A percentile compares a stretch with the other conserved stretches of the same genome.
Conservation (phyloP, 2,888 invertebrate genomes). For the Uloborus plumipes region DNA sequence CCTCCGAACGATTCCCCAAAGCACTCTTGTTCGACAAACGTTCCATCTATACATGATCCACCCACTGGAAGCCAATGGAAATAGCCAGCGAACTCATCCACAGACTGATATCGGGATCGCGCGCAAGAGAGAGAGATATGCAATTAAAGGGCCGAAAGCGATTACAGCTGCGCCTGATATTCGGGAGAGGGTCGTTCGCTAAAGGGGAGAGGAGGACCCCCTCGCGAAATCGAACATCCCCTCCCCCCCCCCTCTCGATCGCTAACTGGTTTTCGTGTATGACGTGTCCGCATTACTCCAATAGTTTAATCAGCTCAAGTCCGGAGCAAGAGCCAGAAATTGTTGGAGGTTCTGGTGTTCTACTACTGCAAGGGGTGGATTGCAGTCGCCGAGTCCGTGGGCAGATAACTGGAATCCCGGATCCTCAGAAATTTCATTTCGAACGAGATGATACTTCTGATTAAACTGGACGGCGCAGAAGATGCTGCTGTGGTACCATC, state of each 20-base stretch:
- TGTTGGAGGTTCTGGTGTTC: constrained; percentile 11
- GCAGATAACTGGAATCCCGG: constrained; percentile 47
- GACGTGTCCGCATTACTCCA: constrained; percentile 49
- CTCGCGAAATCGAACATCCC: constrained; percentile 15
- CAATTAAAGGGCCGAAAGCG: constrained; percentile 56
- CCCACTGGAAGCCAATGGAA: too few relatives aligned
- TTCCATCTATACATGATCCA: too few relatives aligned
- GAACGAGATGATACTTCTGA: constrained; percentile 47
- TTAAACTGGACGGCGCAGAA: constrained; percentile 18
- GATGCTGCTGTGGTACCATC: constrained; percentile 10
- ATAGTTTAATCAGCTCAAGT: constrained; percentile 52
- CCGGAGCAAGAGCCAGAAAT: constrained; percentile 6
- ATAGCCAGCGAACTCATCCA: too few relatives aligned
- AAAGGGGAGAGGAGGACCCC: background rate
- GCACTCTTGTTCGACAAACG: too few relatives aligned
- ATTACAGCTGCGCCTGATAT: constrained; percentile 54
- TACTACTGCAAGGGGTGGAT: background rate
- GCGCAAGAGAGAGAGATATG: constrained; percentile 31
- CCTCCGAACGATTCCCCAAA: too few relatives aligned
- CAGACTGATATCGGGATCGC: background rate
- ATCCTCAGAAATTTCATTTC: constrained; percentile 57
- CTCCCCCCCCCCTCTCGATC: background rate
- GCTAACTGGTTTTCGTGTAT: constrained; percentile 19
- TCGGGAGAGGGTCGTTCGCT: background rate
- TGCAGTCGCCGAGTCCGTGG: background rate